These are phyloP conservation scores for Eilema sororculum DNA, from an alignment of 2,888 invertebrate species.

Conservation along the genomic window DNA sequence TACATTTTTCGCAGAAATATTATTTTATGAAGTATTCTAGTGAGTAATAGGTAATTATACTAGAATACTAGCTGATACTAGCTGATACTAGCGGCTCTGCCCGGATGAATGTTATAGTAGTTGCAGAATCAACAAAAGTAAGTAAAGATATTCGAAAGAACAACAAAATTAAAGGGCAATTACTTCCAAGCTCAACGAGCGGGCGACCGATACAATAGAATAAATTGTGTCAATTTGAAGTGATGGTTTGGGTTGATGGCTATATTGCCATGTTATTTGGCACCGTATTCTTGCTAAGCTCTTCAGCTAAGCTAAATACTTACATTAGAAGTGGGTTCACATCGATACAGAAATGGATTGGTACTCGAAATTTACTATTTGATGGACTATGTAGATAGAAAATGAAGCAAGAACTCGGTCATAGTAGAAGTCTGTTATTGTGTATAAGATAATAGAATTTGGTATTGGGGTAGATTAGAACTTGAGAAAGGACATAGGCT, in stretches of 20 bases:
- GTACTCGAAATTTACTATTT: not conserved
- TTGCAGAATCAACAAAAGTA: not conserved
- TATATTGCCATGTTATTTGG: not conserved
- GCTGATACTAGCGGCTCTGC: not conserved
- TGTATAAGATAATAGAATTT: too few species aligned
- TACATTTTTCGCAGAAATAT: conserved; percentile 35
- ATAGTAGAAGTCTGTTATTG: not conserved
- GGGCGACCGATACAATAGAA: not conserved
- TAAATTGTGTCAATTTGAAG: not conserved
- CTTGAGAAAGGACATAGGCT: too few species aligned
- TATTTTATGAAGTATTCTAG: conserved; percentile 25
- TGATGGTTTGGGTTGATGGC: not conserved
- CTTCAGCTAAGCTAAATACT: not conserved
- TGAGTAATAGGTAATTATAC: not conserved
- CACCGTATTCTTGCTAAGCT: not conserved
- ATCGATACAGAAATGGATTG: not conserved
- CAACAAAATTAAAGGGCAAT: not conserved
- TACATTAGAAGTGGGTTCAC: not conserved
- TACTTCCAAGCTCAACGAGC: not conserved
- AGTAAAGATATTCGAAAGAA: not conserved
- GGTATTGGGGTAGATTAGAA: too few species aligned
- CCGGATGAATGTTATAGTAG: too few species aligned
- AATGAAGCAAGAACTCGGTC: not conserved
- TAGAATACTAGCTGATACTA: not conserved
- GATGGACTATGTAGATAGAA: not conserved